Conservation (phyloP, 92 coral and sea anemone species). For the Epizoanthus ramosus region DNA sequence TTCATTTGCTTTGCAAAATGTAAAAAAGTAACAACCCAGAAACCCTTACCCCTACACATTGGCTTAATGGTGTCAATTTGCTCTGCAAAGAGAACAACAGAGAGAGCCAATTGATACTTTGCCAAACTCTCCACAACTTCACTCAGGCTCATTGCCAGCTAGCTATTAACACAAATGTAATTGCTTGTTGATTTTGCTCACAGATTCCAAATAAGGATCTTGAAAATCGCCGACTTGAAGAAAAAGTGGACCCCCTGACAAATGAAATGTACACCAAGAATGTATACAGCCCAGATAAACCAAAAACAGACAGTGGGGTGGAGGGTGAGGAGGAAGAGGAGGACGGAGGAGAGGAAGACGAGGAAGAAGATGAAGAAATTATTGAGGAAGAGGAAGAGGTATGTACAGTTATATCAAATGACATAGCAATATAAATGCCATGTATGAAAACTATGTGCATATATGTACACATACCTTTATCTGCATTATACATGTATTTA, state of each 20-base stretch:
- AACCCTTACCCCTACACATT: no score
- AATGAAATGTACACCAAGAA: slow-evolving; percentile 80
- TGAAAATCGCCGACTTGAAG: slow-evolving; percentile 82
- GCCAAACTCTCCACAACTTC: no score
- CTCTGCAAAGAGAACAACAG: no score
- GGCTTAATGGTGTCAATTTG: no score
- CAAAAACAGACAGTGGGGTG: slow-evolving; percentile 30
- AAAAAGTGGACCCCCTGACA: slow-evolving; percentile 91
- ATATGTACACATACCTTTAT: no score
- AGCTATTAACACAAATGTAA: background rate
- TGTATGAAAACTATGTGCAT: no score
- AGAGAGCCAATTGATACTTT: no score
- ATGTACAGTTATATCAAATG: background rate
- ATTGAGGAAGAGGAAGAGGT: slow-evolving; percentile 82
- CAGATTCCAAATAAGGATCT: slow-evolving; percentile 96
- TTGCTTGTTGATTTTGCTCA: background rate
- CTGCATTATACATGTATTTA: no score
- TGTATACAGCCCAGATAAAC: slow-evolving; percentile 73
- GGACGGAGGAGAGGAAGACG: slow-evolving; percentile 54
- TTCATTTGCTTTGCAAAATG: no score
- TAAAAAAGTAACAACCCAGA: no score
- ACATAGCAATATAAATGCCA: background rate
- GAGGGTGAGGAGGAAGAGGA: slow-evolving; percentile 76
- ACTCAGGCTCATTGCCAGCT: background rate
- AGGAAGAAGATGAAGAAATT: slow-evolving; percentile 71